Percentiles rank a stretch among this genome's conserved stretches.
Evolutionary conservation across 2,797 vertebrate genomes (phyloP).

Genomic region (Anguilla obscura): DNA sequence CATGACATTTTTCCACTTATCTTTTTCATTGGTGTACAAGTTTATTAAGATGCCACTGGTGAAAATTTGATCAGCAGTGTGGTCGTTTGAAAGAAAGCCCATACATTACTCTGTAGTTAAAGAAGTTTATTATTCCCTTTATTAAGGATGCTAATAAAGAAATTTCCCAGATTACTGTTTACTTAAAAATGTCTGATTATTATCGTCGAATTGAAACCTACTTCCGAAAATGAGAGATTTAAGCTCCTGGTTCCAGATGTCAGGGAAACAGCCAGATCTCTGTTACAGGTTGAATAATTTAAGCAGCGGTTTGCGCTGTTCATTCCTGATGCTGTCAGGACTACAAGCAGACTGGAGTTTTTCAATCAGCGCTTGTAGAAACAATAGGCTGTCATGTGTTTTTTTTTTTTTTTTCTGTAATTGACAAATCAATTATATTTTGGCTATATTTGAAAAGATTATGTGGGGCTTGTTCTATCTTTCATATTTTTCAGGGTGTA

Average conservation of each 20-base stretch:
- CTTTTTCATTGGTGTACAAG: no score
- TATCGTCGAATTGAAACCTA: not conserved
- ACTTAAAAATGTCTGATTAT: not conserved
- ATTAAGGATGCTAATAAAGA: not conserved
- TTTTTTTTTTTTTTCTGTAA: not conserved
- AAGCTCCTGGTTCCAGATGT: not conserved
- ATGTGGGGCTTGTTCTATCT: not conserved
- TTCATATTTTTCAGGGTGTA: not conserved
- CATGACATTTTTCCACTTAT: no score
- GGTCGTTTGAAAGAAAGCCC: not conserved
- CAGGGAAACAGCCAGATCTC: not conserved
- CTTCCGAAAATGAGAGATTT: not conserved
- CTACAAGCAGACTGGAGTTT: not conserved
- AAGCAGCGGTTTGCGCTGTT: not conserved
- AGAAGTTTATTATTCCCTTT: not conserved
- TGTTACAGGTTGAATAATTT: not conserved
- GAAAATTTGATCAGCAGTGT: not conserved
- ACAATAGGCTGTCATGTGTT: not conserved
- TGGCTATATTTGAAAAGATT: not conserved
- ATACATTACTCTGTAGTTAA: not conserved
- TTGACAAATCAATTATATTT: not conserved
- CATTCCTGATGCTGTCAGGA: conserved; percentile 8
- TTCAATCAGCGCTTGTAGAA: not conserved
- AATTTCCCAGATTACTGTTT: not conserved
- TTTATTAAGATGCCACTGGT: not conserved